phyloP scores from a whole-genome alignment of 92 coral and sea anemone genomes.

The Actinernus sp. region DNA sequence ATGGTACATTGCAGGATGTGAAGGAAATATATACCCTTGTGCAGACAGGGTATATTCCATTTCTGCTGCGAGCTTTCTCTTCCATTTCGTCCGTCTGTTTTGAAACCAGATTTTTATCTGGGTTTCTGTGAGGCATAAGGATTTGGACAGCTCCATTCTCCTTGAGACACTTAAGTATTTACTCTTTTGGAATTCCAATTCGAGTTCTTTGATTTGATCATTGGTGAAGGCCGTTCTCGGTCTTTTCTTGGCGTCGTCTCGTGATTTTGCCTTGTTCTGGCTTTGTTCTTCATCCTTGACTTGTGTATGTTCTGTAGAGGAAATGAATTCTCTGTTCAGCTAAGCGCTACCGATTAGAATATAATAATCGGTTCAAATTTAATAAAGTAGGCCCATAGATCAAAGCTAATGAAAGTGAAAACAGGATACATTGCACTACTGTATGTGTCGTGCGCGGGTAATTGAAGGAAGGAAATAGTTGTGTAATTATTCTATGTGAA shows the following conservation, averaged over 20 bases:
- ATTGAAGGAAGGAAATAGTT: too few relatives aligned
- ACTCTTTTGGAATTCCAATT: constrained; percentile 88
- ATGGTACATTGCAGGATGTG: constrained; percentile 44
- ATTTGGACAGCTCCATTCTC: constrained; percentile 94
- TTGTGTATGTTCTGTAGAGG: neutral
- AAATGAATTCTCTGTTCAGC: neutral
- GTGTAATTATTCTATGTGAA: too few relatives aligned
- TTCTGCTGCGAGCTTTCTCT: constrained; percentile 93
- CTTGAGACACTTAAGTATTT: constrained; percentile 95
- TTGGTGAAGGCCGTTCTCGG: constrained; percentile 97
- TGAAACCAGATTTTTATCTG: constrained; percentile 99
- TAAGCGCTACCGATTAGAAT: neutral
- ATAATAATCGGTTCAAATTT: neutral
- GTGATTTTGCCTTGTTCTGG: neutral
- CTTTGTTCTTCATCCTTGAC: neutral
- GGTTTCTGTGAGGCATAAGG: constrained; percentile 87
- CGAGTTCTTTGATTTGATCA: constrained; percentile 95
- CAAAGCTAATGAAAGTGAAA: too few relatives aligned
- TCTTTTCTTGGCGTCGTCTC: constrained; percentile 73
- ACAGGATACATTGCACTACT: too few relatives aligned
- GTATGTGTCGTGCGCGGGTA: too few relatives aligned
- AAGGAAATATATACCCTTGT: constrained; percentile 67
- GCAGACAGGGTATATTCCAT: constrained; percentile 84
- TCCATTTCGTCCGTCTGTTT: constrained; percentile 98
- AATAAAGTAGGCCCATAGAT: neutral